Evolutionary conservation across 2,888 invertebrate genomes (phyloP), one percentile per base, ranked within the genome.

Genomic region (Nebria salina): DNA sequence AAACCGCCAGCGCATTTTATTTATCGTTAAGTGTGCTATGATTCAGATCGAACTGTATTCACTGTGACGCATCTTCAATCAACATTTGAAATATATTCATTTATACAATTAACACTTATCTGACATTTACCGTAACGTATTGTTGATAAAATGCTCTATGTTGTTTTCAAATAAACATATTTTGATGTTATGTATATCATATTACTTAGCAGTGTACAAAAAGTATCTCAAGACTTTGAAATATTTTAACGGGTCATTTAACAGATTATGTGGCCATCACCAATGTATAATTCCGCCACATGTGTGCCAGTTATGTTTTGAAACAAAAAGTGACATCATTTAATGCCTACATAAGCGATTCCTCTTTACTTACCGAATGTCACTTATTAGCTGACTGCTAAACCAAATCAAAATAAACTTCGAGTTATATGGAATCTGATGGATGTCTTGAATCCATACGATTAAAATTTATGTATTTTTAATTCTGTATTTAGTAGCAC

Each of bases 51-150:
- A 34, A 34, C 34, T 34, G 54, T 54, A 54, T 54, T 7, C 0
- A 4, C 0, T 54, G 8, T 54, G 54, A 54, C 13, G 54, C 34
- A 13, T 54, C 11, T 11, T 54, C 8, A 54, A 54, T 13, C 54
- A 54, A 6, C 13, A 54, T 54, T 54, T 54, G 4, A 11, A 54
- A 11, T 8, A 54, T 2, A 54, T 54, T 54, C 11, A 13, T 54
- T 54, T 54, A 54, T 54, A 54, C 54, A 54, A 54, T 54, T 54
- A 54, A 54, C 54, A 54, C 54, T 54, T 54, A 54, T 54, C 54
- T 6, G 7, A 54, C 54, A 54, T 54, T 54, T 54, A 54, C 54
- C 54, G 54, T 43, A 43, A 43, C 43, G 1, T 54, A 54, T 13
- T 11, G 54, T 54, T 54, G 54, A 54, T 54, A 54, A 54, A 7